A percentile compares a stretch with the other conserved stretches of the same genome.
Conservation (phyloP, 2,888 invertebrate species). For the Phortica magna region DNA sequence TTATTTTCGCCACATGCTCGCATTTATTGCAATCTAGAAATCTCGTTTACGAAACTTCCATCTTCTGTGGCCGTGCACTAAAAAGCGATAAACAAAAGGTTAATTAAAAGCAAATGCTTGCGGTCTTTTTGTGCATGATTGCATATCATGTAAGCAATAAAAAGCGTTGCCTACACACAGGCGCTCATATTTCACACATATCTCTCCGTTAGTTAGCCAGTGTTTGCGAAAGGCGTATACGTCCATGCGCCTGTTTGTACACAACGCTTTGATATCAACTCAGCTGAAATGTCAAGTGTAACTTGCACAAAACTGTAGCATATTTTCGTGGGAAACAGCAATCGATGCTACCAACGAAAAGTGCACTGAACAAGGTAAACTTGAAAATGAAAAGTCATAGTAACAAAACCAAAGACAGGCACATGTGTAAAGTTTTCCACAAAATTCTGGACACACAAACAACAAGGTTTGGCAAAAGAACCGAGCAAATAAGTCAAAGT, state of each 20-base stretch:
- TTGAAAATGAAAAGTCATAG: neutral
- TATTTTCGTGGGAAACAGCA: neutral
- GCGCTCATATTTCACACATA: constrained; percentile 47
- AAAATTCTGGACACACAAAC: too few species aligned
- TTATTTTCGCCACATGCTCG: constrained; percentile 55
- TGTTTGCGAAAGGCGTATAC: neutral
- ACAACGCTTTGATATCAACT: constrained; percentile 60
- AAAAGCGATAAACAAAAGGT: constrained; percentile 58
- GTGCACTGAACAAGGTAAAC: neutral
- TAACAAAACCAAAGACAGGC: neutral
- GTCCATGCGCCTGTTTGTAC: constrained; percentile 33
- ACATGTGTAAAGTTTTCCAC: neutral
- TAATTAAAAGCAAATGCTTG: constrained; percentile 59
- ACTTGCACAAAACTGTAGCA: constrained; percentile 13
- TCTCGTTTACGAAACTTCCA: constrained; percentile 45
- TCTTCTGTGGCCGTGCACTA: constrained; percentile 14
- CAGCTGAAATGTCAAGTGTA: constrained; percentile 70
- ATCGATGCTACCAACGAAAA: neutral
- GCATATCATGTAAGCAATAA: constrained; percentile 10
- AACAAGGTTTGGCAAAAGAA: too few species aligned
- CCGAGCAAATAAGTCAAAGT: too few species aligned
- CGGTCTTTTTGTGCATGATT: constrained; percentile 18
- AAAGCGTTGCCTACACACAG: constrained; percentile 42
- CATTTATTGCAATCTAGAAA: constrained; percentile 59
- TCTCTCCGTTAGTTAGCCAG: neutral